Evolutionary conservation across 2,797 vertebrate species (phyloP), one percentile per base, ranked within the genome.

Genomic region (Gila robusta): DNA sequence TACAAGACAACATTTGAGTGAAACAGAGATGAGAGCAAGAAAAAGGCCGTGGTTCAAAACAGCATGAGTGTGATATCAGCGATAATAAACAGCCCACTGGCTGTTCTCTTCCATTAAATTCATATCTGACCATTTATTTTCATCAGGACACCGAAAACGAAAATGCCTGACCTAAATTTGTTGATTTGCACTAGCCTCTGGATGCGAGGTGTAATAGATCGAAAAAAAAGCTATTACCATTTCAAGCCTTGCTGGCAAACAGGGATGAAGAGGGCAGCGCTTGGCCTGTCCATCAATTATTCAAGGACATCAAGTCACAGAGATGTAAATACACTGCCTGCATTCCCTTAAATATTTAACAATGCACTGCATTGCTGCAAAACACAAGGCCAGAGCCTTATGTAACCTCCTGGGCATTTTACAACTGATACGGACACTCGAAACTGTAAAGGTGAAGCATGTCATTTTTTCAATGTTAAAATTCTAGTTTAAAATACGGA

Each of bases 251-350:
- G 70, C 35, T 17, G 41, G 80, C 12, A 49, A 70, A 73, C 41
- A 44, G 64, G 78, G 78, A 83, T 47, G 71, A 86, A 81, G 54
- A 32, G 87, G 87, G 88, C 59, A 47, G 54, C 79, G 66, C 73
- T 80, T 66, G 21, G 69, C 41, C 74, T 79, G 26, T 78, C 62
- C 82, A 72, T 80, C 85, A 83, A 84, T 88, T 89, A 91, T 88
- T 89, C 47, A 88, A 21, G 2, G 35, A 37, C 84, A 79, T 81
- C 56, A 47, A 81, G 54, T 85, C 83, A 88, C 66, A 84, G 21
- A 77, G 56, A 81, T 64, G 67, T 78, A 85, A 87, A 83, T 80
- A 78, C 78, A 79, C 78, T 6, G 32, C 71, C 56, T 71, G 79
- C 54, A 59, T 76, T 81, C 14, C 16, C 64, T 77, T 49, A 66